Conservation (phyloP, 2,113 vertebrate species). For the Chaetorhynchus papuensis region DNA sequence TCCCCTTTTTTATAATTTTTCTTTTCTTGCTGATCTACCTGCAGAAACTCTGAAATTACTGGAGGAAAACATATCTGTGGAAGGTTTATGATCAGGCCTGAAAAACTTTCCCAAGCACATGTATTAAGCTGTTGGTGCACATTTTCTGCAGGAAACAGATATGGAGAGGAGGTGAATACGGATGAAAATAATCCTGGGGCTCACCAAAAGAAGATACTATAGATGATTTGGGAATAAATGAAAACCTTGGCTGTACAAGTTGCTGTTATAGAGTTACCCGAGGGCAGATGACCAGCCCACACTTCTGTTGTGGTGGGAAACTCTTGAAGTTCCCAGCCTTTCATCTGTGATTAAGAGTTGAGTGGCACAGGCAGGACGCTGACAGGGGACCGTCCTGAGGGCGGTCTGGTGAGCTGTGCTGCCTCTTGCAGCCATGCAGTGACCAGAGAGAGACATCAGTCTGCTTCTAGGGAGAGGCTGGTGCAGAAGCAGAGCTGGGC, state of each 20-base stretch:
- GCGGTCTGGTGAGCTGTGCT: background rate
- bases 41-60: background rate
- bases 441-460: background rate
- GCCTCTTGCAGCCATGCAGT: background rate
- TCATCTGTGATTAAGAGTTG: background rate
- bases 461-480: background rate
- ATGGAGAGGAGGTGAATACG: background rate
- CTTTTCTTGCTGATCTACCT: background rate
- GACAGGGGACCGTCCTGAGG: background rate
- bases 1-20: background rate
- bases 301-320: background rate
- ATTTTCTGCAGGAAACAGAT: background rate
- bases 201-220: background rate
- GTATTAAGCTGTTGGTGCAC: background rate
- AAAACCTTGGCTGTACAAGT: background rate
- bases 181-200: background rate
- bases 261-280: background rate
- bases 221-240: background rate
- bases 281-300: background rate
- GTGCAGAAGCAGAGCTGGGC: background rate
- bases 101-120: background rate
- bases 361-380: background rate
- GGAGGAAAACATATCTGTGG: background rate
- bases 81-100: background rate
- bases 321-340: background rate